Percentiles rank a stretch among this genome's conserved stretches.
phyloP scores from a whole-genome alignment of 2,797 vertebrate genomes.

The Sternotherus odoratus region DNA sequence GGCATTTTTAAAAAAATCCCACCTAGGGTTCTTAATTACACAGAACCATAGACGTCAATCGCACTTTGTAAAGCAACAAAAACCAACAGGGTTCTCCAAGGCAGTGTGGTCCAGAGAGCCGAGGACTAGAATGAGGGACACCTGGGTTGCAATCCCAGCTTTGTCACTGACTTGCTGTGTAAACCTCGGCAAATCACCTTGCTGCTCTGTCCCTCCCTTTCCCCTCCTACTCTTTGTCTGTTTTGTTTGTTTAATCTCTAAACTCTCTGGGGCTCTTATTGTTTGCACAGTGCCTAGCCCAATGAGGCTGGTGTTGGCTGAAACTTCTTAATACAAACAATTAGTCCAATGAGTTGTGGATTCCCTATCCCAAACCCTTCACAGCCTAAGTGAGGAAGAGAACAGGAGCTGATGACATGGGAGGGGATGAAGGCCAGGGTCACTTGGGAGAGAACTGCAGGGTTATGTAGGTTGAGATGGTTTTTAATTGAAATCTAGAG shows the following conservation, averaged over 20 bases:
- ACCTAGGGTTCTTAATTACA: background rate
- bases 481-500: no score
- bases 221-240: background rate
- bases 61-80: background rate
- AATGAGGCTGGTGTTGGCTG: background rate
- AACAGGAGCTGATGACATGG: background rate
- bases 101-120: background rate
- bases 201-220: no score
- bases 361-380: background rate
- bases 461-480: no score
- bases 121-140: no score
- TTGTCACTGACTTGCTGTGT: no score
- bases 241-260: background rate
- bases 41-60: background rate
- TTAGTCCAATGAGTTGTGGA: background rate
- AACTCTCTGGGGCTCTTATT: background rate
- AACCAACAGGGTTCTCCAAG: background rate
- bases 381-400: background rate
- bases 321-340: no score
- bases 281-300: background rate
- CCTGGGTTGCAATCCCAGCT: no score
- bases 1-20: background rate
- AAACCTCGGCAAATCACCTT: no score
- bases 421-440: background rate
- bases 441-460: no score